Conservation (phyloP, 2,888 invertebrate genomes). For the Chaetoderma sp. region DNA sequence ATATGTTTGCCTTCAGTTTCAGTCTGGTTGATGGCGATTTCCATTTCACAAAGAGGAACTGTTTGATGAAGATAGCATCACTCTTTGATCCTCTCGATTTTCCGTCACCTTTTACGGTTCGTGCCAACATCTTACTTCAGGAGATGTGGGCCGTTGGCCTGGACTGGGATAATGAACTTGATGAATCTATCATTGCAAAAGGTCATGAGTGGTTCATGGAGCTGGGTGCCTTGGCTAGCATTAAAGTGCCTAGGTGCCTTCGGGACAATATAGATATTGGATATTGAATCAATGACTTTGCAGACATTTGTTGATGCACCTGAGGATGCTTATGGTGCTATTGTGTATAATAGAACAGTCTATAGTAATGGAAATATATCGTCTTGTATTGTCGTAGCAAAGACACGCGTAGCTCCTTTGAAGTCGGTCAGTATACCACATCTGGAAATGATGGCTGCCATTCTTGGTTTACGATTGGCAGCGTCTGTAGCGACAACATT, state of each 20-base stretch:
- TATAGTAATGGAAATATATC: not conserved
- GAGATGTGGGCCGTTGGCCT: constrained; percentile 43
- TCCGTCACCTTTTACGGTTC: constrained; percentile 38
- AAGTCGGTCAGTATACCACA: not conserved
- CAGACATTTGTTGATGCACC: constrained; percentile 25
- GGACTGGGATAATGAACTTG: constrained; percentile 50
- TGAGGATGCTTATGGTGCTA: not conserved
- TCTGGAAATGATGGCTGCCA: not conserved
- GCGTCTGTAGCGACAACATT: not conserved
- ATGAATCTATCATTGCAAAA: constrained; percentile 2
- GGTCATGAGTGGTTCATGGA: constrained; percentile 29
- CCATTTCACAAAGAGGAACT: constrained; percentile 42
- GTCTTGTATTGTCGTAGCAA: not conserved
- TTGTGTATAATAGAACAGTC: not conserved
- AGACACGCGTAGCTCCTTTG: constrained; percentile 1
- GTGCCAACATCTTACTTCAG: constrained; percentile 49
- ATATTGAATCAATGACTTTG: constrained; percentile 13
- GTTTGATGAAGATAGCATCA: constrained; percentile 41
- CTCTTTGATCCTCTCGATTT: constrained; percentile 58
- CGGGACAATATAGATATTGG: not conserved
- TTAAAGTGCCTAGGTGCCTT: constrained; percentile 34
- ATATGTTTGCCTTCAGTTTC: constrained; percentile 23
- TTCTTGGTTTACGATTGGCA: not conserved
- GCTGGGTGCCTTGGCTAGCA: constrained; percentile 13
- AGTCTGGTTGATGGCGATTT: constrained; percentile 9